phyloP scores from a whole-genome alignment of 2,113 vertebrate genomes.

The Oncorhynchus nerka region DNA sequence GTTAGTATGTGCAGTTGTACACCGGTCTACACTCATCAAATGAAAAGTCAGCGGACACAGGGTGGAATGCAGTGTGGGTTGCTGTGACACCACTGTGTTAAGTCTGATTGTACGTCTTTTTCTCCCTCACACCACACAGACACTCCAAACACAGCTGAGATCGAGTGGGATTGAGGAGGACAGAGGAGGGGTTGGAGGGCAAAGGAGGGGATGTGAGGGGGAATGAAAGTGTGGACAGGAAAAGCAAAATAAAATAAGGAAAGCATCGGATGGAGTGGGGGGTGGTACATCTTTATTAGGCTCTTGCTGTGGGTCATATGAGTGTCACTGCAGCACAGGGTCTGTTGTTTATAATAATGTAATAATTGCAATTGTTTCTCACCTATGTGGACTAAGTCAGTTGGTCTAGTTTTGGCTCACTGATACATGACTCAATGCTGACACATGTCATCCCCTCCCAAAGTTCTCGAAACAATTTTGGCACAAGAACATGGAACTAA shows the following conservation, averaged over 20 bases:
- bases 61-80: constrained; percentile 29
- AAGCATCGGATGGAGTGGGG: too few relatives aligned
- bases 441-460: too few relatives aligned
- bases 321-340: not conserved
- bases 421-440: too few relatives aligned
- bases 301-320: not conserved
- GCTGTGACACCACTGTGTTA: constrained; percentile 34
- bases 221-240: too few relatives aligned
- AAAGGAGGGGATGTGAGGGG: not conserved
- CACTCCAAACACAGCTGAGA: constrained; percentile 60
- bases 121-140: constrained; percentile 34
- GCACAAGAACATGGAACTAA: too few relatives aligned
- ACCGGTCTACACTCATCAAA: not conserved
- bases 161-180: not conserved
- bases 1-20: constrained; percentile 9
- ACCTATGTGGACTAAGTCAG: too few relatives aligned
- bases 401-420: too few relatives aligned
- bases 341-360: not conserved
- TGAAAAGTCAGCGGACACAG: constrained; percentile 13
- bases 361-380: not conserved
- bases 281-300: not conserved
- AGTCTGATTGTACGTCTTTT: constrained; percentile 24
- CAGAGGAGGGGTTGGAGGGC: not conserved
- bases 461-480: too few relatives aligned
- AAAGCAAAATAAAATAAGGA: too few relatives aligned